A percentile compares a stretch with the other conserved stretches of the same genome.
Conservation (phyloP, 2,888 invertebrate species). For the Thysanoteuthis rhombus region DNA sequence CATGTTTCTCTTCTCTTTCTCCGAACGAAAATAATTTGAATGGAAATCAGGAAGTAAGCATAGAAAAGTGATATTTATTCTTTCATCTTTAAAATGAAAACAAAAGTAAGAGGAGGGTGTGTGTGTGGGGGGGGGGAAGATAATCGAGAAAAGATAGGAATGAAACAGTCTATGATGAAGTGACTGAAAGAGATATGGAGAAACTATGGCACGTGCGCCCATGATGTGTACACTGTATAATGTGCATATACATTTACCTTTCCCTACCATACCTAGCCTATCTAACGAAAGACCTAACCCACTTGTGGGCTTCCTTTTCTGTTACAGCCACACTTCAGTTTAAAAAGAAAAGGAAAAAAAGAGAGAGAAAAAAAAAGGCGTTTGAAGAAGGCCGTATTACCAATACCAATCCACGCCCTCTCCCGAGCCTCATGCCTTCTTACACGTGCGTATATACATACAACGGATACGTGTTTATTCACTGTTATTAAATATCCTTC, state of each 20-base stretch:
- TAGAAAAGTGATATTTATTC: neutral
- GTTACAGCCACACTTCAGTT: neutral
- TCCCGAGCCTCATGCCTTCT: neutral
- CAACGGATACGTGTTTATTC: neutral
- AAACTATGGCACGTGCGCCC: neutral
- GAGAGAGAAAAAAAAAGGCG: neutral
- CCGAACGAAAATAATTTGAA: too few relatives aligned
- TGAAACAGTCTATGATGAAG: neutral
- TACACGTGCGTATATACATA: neutral
- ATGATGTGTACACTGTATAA: neutral
- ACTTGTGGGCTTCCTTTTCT: neutral
- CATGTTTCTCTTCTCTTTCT: too few relatives aligned
- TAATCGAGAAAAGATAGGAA: neutral
- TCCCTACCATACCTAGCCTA: neutral
- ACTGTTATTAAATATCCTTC: neutral
- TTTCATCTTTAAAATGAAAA: neutral
- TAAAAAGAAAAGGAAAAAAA: neutral
- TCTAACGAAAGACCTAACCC: neutral
- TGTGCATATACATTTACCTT: neutral
- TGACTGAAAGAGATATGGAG: neutral
- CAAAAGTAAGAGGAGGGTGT: neutral
- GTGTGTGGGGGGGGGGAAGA: too few relatives aligned
- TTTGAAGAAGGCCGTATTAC: neutral
- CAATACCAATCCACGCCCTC: neutral
- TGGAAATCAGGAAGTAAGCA: neutral